Conservation (phyloP, 1,140 invertebrate species). For the Drosophila burlai region DNA sequence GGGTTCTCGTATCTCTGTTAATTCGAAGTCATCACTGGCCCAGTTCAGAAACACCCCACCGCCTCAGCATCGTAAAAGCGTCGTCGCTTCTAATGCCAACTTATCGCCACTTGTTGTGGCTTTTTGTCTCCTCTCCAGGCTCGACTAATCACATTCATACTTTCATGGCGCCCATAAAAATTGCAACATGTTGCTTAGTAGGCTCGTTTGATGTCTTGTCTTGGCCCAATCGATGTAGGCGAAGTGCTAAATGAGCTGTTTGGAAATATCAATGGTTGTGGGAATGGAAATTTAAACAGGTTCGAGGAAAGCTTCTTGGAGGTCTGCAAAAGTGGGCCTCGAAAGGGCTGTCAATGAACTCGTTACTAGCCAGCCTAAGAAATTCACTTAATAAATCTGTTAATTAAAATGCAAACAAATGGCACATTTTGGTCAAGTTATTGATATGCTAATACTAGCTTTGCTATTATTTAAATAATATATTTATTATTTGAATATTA, state of each 20-base stretch:
- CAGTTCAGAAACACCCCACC: slow-evolving; percentile 37
- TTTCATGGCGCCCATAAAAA: slow-evolving; percentile 50
- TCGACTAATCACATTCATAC: slow-evolving; percentile 41
- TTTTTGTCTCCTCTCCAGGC: slow-evolving; percentile 14
- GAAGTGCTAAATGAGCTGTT: slow-evolving; percentile 25
- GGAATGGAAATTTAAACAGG: neutral
- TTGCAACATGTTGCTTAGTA: slow-evolving; percentile 36
- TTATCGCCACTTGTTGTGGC: slow-evolving; percentile 11
- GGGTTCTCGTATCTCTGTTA: slow-evolving; percentile 71
- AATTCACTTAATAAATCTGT: slow-evolving; percentile 12
- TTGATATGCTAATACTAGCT: neutral
- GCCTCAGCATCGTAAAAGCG: slow-evolving; percentile 26
- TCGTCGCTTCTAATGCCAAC: slow-evolving; percentile 22
- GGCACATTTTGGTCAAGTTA: neutral
- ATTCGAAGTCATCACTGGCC: slow-evolving; percentile 74
- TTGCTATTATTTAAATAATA: neutral
- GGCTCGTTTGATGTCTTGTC: slow-evolving; percentile 21
- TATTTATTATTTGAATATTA: neutral
- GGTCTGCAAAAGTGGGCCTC: slow-evolving; percentile 1
- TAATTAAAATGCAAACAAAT: slow-evolving; percentile 34
- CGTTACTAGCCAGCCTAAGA: neutral
- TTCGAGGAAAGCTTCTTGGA: neutral
- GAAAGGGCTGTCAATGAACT: slow-evolving; percentile 32
- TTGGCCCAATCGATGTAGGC: slow-evolving; percentile 19
- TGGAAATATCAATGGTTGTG: slow-evolving; percentile 25